Conservation (phyloP, 2,888 invertebrate species). For the Prenolepis imparis region DNA sequence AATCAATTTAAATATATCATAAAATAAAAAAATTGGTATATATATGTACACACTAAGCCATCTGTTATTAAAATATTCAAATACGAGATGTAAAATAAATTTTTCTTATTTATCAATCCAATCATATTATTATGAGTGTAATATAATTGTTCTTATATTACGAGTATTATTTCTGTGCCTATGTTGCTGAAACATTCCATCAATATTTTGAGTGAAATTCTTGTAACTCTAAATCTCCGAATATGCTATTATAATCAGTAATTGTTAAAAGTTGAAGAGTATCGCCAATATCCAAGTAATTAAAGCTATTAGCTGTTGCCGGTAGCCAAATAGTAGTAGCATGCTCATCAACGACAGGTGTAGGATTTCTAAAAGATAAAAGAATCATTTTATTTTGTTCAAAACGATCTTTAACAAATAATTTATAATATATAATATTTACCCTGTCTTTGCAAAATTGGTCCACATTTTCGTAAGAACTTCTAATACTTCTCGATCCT, state of each 20-base stretch:
- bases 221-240: neutral
- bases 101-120: neutral
- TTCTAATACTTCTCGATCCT: conserved; percentile 73
- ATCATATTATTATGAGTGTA: neutral
- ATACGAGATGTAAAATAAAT: neutral
- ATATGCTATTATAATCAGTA: neutral
- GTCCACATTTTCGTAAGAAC: conserved; percentile 80
- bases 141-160: conserved; percentile 78
- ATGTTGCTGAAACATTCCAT: conserved; percentile 79
- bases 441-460: conserved; percentile 82
- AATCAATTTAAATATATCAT: neutral
- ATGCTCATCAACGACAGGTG: conserved; percentile 68
- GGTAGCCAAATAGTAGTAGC: conserved; percentile 74
- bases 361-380: conserved; percentile 76
- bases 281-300: conserved; percentile 76
- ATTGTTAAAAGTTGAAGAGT: conserved; percentile 54
- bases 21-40: neutral
- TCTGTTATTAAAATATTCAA: neutral
- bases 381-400: neutral
- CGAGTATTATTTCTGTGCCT: conserved; percentile 76
- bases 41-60: neutral
- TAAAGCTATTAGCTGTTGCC: conserved; percentile 59
- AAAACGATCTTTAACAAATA: neutral
- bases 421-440: conserved; percentile 31
- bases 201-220: conserved; percentile 79